These are phyloP conservation scores for Nomada ferruginata DNA, from an alignment of 2,888 invertebrate species.

Conservation along the genomic window DNA sequence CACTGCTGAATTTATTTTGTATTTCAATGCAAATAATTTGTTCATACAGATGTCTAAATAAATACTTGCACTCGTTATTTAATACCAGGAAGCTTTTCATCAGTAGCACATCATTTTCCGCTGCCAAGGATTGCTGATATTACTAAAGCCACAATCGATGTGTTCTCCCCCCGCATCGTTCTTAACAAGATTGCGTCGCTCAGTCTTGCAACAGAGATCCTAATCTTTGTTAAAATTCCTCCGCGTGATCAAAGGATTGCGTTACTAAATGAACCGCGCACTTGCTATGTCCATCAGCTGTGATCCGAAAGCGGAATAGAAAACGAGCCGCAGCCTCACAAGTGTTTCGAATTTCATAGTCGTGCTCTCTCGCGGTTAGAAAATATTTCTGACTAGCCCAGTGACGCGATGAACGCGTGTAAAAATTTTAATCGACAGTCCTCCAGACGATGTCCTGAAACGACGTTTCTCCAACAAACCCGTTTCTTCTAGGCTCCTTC, in stretches of 20 bases:
- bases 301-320: constrained; percentile 40
- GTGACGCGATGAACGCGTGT: background rate
- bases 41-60: too few relatives aligned
- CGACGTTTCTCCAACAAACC: constrained; percentile 16
- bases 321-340: background rate
- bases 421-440: constrained; percentile 24
- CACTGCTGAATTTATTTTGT: too few relatives aligned
- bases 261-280: constrained; percentile 40
- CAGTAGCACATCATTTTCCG: background rate
- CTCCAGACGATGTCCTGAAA: constrained; percentile 10
- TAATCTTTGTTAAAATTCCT: constrained; percentile 39
- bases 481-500: background rate
- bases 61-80: too few relatives aligned
- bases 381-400: constrained; percentile 2
- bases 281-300: constrained; percentile 29
- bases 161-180: too few relatives aligned
- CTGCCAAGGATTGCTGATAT: background rate
- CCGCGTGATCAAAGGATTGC: constrained; percentile 9
- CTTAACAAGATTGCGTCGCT: background rate
- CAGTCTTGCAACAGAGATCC: background rate
- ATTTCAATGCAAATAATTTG: too few relatives aligned
- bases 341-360: constrained; percentile 21
- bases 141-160: background rate
- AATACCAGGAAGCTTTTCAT: background rate
- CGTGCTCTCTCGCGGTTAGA: background rate